A percentile compares a stretch with the other conserved stretches of the same genome.
Evolutionary conservation across 2,113 vertebrate species (phyloP).

Genomic region (Alligator mississippiensis): DNA sequence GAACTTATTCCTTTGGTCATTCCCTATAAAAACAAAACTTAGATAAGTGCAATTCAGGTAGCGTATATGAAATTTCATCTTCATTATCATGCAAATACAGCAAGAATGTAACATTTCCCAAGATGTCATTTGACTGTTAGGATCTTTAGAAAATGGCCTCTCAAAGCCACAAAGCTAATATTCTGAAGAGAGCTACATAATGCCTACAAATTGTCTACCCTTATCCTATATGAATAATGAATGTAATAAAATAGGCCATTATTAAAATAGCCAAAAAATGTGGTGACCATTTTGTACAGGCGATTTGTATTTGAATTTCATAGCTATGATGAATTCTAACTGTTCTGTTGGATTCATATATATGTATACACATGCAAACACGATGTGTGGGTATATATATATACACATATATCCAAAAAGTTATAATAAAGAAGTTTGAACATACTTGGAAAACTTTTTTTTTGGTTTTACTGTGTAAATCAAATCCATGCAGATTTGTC

Average conservation of each 20-base stretch:
- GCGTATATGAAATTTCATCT: slow-evolving; percentile 64
- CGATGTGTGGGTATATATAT: background rate
- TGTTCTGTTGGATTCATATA: background rate
- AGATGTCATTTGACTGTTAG: slow-evolving; percentile 74
- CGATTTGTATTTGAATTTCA: slow-evolving; percentile 51
- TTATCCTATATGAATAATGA: slow-evolving; percentile 69
- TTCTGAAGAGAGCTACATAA: slow-evolving; percentile 68
- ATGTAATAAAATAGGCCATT: slow-evolving; percentile 62
- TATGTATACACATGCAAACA: slow-evolving; percentile 38
- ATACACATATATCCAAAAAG: slow-evolving; percentile 40
- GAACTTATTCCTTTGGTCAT: slow-evolving; percentile 63
- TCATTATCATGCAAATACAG: slow-evolving; percentile 73
- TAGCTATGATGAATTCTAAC: slow-evolving; percentile 44
- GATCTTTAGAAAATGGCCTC: slow-evolving; percentile 73
- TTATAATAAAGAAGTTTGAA: slow-evolving; percentile 13
- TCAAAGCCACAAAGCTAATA: slow-evolving; percentile 74
- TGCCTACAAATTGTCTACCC: slow-evolving; percentile 67
- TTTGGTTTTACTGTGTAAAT: slow-evolving; percentile 7
- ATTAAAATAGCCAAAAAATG: slow-evolving; percentile 63
- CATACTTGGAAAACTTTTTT: slow-evolving; percentile 29
- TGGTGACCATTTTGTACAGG: slow-evolving; percentile 58
- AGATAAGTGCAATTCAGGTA: slow-evolving; percentile 67
- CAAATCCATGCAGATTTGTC: background rate
- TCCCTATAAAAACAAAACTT: slow-evolving; percentile 66
- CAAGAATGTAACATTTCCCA: slow-evolving; percentile 70